These are phyloP conservation scores for Drepana arcuata DNA, from an alignment of 1,140 invertebrate genomes.

Conservation along the genomic window DNA sequence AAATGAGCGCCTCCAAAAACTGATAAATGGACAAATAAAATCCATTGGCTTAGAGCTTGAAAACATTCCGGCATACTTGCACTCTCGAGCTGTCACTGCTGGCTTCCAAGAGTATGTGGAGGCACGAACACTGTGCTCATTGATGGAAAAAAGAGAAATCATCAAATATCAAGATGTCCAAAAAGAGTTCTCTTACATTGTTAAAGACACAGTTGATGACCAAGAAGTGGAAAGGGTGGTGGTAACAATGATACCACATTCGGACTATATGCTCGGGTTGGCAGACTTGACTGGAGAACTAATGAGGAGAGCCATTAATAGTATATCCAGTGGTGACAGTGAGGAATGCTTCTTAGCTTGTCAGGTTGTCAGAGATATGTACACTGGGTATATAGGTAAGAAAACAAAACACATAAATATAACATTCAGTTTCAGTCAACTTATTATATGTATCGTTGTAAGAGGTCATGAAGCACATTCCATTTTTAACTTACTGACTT, in stretches of 20 bases:
- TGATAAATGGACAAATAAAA: slow-evolving; percentile 76
- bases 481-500: too few species aligned
- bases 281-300: slow-evolving; percentile 92
- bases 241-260: slow-evolving; percentile 69
- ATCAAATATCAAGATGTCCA: slow-evolving; percentile 45
- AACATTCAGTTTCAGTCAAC: too few species aligned
- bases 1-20: slow-evolving; percentile 74
- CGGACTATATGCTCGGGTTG: slow-evolving; percentile 87
- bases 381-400: slow-evolving; percentile 79
- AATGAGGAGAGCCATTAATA: slow-evolving; percentile 91
- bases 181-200: slow-evolving; percentile 31
- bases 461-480: too few species aligned
- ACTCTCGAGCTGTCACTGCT: slow-evolving; percentile 80
- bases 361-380: slow-evolving; percentile 80
- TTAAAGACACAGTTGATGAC: slow-evolving; percentile 24
- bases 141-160: slow-evolving; percentile 44
- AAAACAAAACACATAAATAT: too few species aligned
- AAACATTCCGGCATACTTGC: slow-evolving; percentile 81
- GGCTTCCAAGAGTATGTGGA: slow-evolving; percentile 93
- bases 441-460: too few species aligned
- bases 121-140: slow-evolving; percentile 74
- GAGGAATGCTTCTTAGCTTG: slow-evolving; percentile 82
- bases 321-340: slow-evolving; percentile 83
- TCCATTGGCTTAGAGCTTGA: slow-evolving; percentile 81
- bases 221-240: slow-evolving; percentile 20